Conservation (phyloP, 2,797 vertebrate genomes). For the Cygnus olor region DNA sequence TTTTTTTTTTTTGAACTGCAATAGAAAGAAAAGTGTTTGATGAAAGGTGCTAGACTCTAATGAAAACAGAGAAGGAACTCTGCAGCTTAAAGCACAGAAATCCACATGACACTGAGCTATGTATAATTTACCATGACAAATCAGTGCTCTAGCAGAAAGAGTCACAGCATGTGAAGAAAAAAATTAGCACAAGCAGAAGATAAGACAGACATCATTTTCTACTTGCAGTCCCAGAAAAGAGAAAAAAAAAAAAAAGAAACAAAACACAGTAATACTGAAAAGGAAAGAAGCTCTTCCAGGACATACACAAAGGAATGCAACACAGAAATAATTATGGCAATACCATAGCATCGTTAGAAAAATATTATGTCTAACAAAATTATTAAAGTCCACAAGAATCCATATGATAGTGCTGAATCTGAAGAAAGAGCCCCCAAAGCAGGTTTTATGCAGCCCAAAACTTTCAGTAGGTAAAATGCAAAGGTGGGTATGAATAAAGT, state of each 20-base stretch:
- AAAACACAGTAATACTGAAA: not conserved
- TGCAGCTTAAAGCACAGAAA: conserved; percentile 29
- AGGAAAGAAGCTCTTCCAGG: not conserved
- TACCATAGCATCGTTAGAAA: not conserved
- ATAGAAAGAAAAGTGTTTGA: not conserved
- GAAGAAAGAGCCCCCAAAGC: not conserved
- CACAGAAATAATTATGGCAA: not conserved
- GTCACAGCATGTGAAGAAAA: conserved; percentile 56
- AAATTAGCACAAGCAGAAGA: conserved; percentile 36
- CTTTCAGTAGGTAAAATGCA: not conserved
- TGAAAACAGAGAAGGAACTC: not conserved
- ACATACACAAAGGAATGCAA: not conserved
- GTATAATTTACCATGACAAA: conserved; percentile 65
- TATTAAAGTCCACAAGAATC: not conserved
- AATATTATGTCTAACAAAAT: not conserved
- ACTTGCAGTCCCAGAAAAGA: not conserved
- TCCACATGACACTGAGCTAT: conserved; percentile 9
- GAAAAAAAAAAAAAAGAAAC: not conserved
- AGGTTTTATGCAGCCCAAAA: not conserved
- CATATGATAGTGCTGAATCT: not conserved
- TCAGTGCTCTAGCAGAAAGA: conserved; percentile 41
- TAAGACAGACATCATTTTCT: conserved; percentile 27
- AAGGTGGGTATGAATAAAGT: not conserved
- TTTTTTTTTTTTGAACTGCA: not conserved
- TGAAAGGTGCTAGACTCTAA: not conserved